Evolutionary conservation across 2,797 vertebrate genomes (phyloP).

Genomic region (Schizopygopsis pylzovi): DNA sequence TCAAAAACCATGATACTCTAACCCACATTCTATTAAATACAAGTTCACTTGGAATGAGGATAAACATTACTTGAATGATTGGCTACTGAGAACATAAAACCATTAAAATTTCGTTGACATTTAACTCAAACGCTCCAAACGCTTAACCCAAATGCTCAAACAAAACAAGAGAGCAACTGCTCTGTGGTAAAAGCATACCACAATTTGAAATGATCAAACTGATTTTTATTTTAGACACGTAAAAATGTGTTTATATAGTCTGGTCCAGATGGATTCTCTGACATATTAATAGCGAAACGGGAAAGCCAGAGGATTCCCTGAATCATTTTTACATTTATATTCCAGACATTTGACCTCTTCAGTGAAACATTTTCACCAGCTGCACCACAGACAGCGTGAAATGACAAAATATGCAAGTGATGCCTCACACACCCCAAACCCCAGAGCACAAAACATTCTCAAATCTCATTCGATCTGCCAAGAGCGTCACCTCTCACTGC

Average conservation of each 20-base stretch:
- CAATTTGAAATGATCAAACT: neutral
- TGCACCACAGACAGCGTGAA: conserved; percentile 29
- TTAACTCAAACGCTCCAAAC: neutral
- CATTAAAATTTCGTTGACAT: neutral
- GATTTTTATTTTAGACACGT: neutral
- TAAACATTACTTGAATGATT: neutral
- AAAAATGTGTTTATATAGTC: neutral
- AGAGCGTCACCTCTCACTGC: conserved; percentile 52
- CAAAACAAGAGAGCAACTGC: neutral
- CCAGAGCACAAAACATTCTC: conserved; percentile 37
- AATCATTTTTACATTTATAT: conserved; percentile 41
- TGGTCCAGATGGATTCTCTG: neutral
- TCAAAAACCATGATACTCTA: too few species aligned
- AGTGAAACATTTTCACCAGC: conserved; percentile 14
- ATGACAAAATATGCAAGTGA: conserved; percentile 44
- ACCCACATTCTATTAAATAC: neutral
- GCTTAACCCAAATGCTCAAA: neutral
- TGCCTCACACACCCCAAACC: conserved; percentile 18
- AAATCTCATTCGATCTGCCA: conserved; percentile 53
- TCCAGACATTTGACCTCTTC: conserved; percentile 47
- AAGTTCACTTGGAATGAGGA: neutral
- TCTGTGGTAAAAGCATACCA: neutral
- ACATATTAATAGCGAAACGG: neutral
- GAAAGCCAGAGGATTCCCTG: conserved; percentile 35
- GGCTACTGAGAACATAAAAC: neutral